Evolutionary conservation across 2,888 invertebrate genomes (phyloP).

Genomic region (Drosophila prolongata): DNA sequence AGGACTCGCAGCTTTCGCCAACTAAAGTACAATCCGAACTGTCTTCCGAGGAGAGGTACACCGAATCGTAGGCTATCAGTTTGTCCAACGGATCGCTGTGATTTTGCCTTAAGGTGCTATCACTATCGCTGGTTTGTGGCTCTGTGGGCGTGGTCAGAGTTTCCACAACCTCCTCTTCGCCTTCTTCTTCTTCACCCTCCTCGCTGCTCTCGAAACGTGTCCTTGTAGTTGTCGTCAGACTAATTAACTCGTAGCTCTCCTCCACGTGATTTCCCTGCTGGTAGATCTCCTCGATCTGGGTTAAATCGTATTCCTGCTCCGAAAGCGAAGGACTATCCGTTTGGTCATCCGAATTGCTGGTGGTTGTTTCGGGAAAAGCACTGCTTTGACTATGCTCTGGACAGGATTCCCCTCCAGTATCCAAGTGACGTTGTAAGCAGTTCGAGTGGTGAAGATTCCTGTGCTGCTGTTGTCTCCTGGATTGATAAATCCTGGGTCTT

Average conservation of each 20-base stretch:
- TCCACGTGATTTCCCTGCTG: conserved; percentile 62
- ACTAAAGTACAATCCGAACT: conserved; percentile 82
- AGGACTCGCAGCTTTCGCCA: conserved; percentile 72
- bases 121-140: conserved; percentile 50
- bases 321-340: conserved; percentile 82
- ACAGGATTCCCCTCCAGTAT: conserved; percentile 75
- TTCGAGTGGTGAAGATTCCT: conserved; percentile 43
- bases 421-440: conserved; percentile 50
- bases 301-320: conserved; percentile 82
- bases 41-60: conserved; percentile 84
- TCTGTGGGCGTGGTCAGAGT: conserved; percentile 16
- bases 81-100: conserved; percentile 72
- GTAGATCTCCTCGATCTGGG: conserved; percentile 81
- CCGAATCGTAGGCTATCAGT: conserved; percentile 84
- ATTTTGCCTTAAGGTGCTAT: conserved; percentile 66
- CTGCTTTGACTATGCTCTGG: conserved; percentile 84
- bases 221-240: conserved; percentile 77
- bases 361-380: conserved; percentile 83
- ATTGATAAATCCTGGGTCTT: conserved; percentile 82
- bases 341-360: conserved; percentile 83
- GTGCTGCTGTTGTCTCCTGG: conserved; percentile 63
- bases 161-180: conserved; percentile 9
- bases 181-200: conserved; percentile 50
- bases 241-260: conserved; percentile 81
- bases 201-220: conserved; percentile 78